These are phyloP conservation scores for Mechanitis mazaeus DNA, from an alignment of 2,888 invertebrate species.

Conservation along the genomic window DNA sequence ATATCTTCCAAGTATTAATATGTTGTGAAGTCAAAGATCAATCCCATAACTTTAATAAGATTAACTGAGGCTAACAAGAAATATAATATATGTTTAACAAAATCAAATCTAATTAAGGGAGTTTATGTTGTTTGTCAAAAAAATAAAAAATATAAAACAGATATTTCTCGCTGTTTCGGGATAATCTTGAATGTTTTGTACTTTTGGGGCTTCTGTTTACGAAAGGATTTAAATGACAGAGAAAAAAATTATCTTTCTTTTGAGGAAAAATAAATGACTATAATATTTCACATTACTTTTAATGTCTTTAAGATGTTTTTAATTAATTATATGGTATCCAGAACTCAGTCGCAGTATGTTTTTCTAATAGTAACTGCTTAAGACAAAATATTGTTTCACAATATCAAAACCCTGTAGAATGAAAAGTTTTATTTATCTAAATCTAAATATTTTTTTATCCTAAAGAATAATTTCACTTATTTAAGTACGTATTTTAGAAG, in stretches of 20 bases:
- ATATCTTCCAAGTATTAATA: not conserved
- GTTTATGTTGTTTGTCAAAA: slow-evolving; percentile 2
- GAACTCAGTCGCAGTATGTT: no score
- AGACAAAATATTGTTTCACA: no score
- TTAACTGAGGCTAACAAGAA: not conserved
- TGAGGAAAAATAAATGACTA: no score
- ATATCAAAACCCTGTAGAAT: no score
- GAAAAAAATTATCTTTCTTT: not conserved
- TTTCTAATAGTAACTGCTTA: no score
- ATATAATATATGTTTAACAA: slow-evolving; percentile 1
- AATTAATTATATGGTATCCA: no score
- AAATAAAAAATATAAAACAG: not conserved
- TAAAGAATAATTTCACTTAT: no score
- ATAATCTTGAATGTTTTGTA: not conserved
- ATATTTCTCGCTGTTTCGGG: not conserved
- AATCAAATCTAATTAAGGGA: not conserved
- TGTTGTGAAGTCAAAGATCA: not conserved
- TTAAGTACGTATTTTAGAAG: no score
- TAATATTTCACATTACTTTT: no score
- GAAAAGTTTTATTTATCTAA: no score
- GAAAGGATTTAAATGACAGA: not conserved
- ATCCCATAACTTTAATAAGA: not conserved
- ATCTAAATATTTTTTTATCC: no score
- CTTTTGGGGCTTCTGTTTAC: not conserved
- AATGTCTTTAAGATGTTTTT: no score